Percentiles rank a stretch among this genome's conserved stretches.
phyloP scores from a whole-genome alignment of 2,888 invertebrate species.

The Chironomus riparius region DNA sequence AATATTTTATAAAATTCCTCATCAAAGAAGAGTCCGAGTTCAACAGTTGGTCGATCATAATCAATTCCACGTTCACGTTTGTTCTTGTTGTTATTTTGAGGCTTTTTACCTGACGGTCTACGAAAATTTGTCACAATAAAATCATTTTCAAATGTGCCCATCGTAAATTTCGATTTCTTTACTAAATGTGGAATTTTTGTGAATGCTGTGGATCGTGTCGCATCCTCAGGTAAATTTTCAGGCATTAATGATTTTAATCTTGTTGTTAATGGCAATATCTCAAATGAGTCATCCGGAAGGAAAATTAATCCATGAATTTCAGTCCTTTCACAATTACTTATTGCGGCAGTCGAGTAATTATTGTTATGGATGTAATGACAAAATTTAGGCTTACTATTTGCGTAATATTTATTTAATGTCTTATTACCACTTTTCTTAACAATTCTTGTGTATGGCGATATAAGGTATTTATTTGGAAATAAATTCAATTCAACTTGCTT shows the following conservation, averaged over 20 bases:
- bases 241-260: slow-evolving; percentile 37
- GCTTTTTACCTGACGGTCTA: too few species aligned
- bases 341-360: slow-evolving; percentile 51
- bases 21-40: slow-evolving; percentile 66
- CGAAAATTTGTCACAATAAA: slow-evolving; percentile 31
- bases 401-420: slow-evolving; percentile 39
- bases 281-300: slow-evolving; percentile 56
- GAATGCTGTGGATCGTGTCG: slow-evolving; percentile 28
- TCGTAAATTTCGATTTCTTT: slow-evolving; percentile 46
- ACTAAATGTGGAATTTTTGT: slow-evolving; percentile 48
- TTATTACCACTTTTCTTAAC: slow-evolving; percentile 44
- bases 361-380: slow-evolving; percentile 60
- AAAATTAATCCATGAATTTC: slow-evolving; percentile 59
- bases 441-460: slow-evolving; percentile 53
- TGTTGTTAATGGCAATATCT: slow-evolving; percentile 54
- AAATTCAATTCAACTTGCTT: slow-evolving; percentile 54
- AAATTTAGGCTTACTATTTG: slow-evolving; percentile 40
- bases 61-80: background rate
- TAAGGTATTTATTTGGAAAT: slow-evolving; percentile 52
- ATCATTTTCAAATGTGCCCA: slow-evolving; percentile 42
- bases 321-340: slow-evolving; percentile 56
- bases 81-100: background rate
- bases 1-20: slow-evolving; percentile 63
- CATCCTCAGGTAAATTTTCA: slow-evolving; percentile 31
- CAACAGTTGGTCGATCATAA: slow-evolving; percentile 45